Evolutionary conservation across 2,113 vertebrate genomes (phyloP).

Genomic region (Solea senegalensis): DNA sequence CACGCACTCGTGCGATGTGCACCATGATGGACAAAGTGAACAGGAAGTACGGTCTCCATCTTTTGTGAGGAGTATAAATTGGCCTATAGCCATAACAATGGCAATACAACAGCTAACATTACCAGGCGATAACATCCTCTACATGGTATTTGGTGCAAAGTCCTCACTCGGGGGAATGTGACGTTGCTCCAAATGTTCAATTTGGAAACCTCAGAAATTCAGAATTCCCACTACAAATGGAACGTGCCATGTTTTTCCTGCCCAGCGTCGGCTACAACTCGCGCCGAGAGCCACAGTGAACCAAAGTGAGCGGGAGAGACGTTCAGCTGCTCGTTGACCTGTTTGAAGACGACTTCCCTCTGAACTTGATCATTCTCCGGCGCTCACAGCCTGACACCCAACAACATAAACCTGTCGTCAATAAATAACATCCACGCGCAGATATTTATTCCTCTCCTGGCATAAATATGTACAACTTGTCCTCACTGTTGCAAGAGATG

Average conservation of each 20-base stretch:
- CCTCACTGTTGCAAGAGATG: constrained; percentile 23
- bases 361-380: constrained; percentile 42
- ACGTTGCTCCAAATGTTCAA: too few relatives aligned
- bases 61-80: too few relatives aligned
- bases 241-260: constrained; percentile 42
- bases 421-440: constrained; percentile 51
- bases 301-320: constrained; percentile 37
- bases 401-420: constrained; percentile 35
- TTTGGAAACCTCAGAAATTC: too few relatives aligned
- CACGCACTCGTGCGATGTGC: too few relatives aligned
- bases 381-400: constrained; percentile 22
- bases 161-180: too few relatives aligned
- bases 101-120: too few relatives aligned
- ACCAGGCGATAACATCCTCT: too few relatives aligned
- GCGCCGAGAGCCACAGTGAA: constrained; percentile 37
- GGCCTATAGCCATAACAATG: too few relatives aligned
- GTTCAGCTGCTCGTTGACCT: constrained; percentile 56
- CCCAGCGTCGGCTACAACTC: constrained; percentile 45
- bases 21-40: too few relatives aligned
- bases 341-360: constrained; percentile 14
- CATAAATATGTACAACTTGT: constrained; percentile 41
- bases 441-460: constrained; percentile 28
- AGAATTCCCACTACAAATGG: not conserved
- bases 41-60: too few relatives aligned
- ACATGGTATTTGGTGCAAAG: too few relatives aligned